phyloP scores from a whole-genome alignment of 1,140 invertebrate genomes.

The Cydia splendana region DNA sequence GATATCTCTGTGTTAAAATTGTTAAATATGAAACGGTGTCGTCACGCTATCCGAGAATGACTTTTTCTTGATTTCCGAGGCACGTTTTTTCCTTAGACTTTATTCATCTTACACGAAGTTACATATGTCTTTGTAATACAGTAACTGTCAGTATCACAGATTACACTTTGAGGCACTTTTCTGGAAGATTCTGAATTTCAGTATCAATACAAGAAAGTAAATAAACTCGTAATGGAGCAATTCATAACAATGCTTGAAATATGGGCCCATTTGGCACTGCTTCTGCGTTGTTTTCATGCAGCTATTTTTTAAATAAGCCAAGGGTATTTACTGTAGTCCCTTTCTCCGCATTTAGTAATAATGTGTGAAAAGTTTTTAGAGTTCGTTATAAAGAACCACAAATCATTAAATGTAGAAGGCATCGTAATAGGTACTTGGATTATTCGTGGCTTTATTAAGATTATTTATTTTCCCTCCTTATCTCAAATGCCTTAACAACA shows the following conservation, averaged over 20 bases:
- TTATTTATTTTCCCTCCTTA: too few relatives aligned
- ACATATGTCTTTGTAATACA: too few relatives aligned
- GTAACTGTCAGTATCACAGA: background rate
- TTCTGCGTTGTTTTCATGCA: conserved; percentile 25
- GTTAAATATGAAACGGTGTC: too few relatives aligned
- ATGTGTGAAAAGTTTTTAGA: conserved; percentile 1
- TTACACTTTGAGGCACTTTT: background rate
- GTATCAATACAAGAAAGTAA: conserved; percentile 22
- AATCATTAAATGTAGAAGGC: background rate
- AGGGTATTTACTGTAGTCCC: conserved; percentile 11
- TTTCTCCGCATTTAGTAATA: background rate
- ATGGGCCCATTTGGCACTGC: conserved; percentile 26
- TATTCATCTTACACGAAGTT: too few relatives aligned
- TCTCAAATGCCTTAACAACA: too few relatives aligned
- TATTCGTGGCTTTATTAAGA: too few relatives aligned
- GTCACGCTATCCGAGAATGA: too few relatives aligned
- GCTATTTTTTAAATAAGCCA: conserved; percentile 23
- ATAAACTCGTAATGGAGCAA: conserved; percentile 27
- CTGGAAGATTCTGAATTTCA: background rate
- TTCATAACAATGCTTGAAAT: conserved; percentile 31
- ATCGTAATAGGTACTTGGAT: background rate
- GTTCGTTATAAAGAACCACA: background rate
- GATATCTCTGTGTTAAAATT: too few relatives aligned
- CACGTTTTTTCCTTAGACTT: too few relatives aligned
- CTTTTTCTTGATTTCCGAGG: too few relatives aligned